phyloP scores from a whole-genome alignment of 2,113 vertebrate species.

The Ctenodactylus gundi region DNA sequence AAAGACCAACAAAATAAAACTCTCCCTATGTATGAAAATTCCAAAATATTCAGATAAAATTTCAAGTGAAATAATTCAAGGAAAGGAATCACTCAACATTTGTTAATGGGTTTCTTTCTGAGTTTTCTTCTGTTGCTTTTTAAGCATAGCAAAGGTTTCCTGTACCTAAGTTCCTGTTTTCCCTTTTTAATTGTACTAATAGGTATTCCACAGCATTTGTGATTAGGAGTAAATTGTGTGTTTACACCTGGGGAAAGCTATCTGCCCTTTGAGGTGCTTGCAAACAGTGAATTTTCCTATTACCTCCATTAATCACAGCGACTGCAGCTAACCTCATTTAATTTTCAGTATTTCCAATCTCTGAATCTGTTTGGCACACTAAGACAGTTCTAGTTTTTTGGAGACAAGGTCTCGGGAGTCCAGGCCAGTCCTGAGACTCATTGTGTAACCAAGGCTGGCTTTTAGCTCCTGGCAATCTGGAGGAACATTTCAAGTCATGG shows the following conservation, averaged over 20 bases:
- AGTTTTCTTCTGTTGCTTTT: slow-evolving; percentile 30
- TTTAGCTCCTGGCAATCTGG: no score
- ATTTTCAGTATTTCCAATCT: background rate
- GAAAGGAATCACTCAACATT: slow-evolving; percentile 20
- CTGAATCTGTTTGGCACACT: background rate
- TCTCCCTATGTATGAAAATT: slow-evolving; percentile 4
- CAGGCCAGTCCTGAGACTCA: no score
- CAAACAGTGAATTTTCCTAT: background rate
- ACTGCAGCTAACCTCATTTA: background rate
- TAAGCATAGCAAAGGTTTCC: background rate
- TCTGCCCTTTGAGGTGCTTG: background rate
- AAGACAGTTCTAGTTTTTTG: background rate
- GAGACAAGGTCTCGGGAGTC: no score
- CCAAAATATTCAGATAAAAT: slow-evolving; percentile 18
- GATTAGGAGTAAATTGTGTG: background rate
- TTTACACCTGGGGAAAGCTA: background rate
- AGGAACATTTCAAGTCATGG: background rate
- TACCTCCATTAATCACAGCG: background rate
- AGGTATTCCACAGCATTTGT: slow-evolving; percentile 12
- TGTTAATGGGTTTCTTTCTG: slow-evolving; percentile 33
- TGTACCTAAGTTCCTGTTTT: background rate
- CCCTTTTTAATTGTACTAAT: slow-evolving; percentile 30
- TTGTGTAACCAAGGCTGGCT: no score
- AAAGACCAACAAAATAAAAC: slow-evolving; percentile 34
- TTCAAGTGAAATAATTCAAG: slow-evolving; percentile 11